A percentile compares a stretch with the other conserved stretches of the same genome.
Conservation (phyloP, 2,888 invertebrate genomes). For the Sarcophaga subvicina region DNA sequence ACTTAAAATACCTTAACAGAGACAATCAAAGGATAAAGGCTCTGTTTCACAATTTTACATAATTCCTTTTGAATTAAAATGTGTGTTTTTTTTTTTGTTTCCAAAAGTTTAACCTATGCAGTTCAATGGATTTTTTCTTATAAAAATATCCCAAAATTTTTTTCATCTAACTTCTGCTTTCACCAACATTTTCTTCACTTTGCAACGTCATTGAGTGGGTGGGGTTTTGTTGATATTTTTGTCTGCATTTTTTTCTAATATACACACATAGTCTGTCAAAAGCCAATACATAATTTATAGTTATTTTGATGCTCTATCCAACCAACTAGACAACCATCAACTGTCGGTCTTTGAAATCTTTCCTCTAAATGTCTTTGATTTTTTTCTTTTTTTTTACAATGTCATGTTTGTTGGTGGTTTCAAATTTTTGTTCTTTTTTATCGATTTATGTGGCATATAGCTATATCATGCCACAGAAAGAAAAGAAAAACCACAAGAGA, state of each 20-base stretch:
- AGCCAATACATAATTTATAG: slow-evolving; percentile 18
- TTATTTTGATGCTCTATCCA: background rate
- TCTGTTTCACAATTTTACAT: too few species aligned
- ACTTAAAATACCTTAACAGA: too few species aligned
- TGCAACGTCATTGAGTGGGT: slow-evolving; percentile 47
- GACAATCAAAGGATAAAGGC: too few species aligned
- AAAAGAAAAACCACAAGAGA: slow-evolving; percentile 36
- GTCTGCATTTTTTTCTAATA: background rate
- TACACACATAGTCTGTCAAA: background rate
- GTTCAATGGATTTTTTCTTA: too few species aligned
- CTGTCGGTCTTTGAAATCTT: background rate
- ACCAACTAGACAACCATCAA: background rate
- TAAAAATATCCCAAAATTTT: too few species aligned
- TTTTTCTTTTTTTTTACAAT: slow-evolving; percentile 49
- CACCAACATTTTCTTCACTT: background rate
- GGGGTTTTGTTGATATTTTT: slow-evolving; percentile 31
- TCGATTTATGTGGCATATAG: too few species aligned
- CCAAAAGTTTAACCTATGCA: too few species aligned
- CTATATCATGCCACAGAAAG: background rate
- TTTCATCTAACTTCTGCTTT: background rate
- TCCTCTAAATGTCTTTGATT: slow-evolving; percentile 38
- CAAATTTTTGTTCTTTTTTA: background rate
- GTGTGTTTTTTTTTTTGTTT: too few species aligned
- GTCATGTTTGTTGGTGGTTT: slow-evolving; percentile 59
- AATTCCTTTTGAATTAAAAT: too few species aligned